These are phyloP conservation scores for Neolamprologus caudopunctatus DNA, from an alignment of 2,113 vertebrate genomes.

Conservation along the genomic window DNA sequence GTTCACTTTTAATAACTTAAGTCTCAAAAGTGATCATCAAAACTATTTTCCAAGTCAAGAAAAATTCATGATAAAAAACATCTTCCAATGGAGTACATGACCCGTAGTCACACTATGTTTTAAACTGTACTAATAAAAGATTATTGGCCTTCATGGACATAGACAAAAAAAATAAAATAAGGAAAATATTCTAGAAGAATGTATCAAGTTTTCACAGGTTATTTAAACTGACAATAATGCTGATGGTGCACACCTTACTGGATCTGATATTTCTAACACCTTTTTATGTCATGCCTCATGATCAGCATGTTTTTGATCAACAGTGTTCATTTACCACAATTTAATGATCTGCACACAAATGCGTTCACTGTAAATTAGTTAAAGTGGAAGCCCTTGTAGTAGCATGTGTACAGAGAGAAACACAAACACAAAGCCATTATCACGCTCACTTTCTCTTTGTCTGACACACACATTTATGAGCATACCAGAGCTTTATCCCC, in stretches of 20 bases:
- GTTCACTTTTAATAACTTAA: background rate
- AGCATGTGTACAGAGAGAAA: background rate
- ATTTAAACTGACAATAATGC: background rate
- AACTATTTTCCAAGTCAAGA: background rate
- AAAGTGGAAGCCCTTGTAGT: background rate
- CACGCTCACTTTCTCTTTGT: constrained; percentile 16
- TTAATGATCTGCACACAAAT: background rate
- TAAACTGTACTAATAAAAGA: background rate
- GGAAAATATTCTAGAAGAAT: background rate
- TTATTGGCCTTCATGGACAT: background rate
- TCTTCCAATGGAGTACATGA: background rate
- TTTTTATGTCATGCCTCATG: background rate
- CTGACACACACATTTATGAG: background rate
- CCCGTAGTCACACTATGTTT: fast-evolving
- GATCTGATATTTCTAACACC: background rate
- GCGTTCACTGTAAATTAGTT: background rate
- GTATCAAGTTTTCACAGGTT: background rate
- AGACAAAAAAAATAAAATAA: background rate
- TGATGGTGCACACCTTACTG: background rate
- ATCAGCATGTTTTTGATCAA: background rate
- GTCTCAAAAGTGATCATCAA: background rate
- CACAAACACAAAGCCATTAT: background rate
- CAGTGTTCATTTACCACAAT: background rate
- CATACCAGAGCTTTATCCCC: constrained; percentile 8
- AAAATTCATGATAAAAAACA: fast-evolving